A percentile compares a stretch with the other conserved stretches of the same genome.
These are phyloP conservation scores for Parazoanthus atlanticus DNA, from an alignment of 92 coral and sea anemone genomes.

Conservation along the genomic window DNA sequence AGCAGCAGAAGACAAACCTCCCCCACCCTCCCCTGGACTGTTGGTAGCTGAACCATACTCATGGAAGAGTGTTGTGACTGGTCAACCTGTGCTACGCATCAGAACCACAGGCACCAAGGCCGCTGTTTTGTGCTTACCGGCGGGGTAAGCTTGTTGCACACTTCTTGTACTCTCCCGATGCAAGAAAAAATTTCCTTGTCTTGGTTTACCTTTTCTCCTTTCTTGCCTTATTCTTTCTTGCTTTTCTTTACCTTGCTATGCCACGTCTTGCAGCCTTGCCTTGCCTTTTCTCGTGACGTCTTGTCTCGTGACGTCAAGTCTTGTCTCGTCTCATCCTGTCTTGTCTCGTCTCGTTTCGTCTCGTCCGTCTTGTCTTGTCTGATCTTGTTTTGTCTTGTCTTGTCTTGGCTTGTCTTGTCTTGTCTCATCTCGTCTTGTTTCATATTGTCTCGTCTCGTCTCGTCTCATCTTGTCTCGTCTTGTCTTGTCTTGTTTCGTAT, in stretches of 20 bases:
- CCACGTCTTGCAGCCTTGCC: not conserved
- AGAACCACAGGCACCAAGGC: slow-evolving; percentile 90
- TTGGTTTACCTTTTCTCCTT: too few species aligned
- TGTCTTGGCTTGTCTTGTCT: too few species aligned
- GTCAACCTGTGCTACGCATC: slow-evolving; percentile 94
- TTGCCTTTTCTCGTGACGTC: too few species aligned
- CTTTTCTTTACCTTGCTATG: not conserved
- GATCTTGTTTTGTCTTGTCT: too few species aligned
- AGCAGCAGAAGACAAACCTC: slow-evolving; percentile 71
- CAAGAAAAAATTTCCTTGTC: not conserved
- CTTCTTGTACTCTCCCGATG: not conserved
- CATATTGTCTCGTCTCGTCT: too few species aligned
- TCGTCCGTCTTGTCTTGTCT: too few species aligned
- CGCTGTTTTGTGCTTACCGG: slow-evolving; percentile 83
- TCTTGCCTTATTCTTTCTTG: not conserved
- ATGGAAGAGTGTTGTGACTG: slow-evolving; percentile 99
- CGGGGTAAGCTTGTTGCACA: slow-evolving; percentile 56
- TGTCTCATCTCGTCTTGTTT: too few species aligned
- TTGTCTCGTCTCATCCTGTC: too few species aligned
- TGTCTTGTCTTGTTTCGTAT: not conserved
- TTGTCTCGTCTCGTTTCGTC: too few species aligned
- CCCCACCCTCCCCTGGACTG: slow-evolving; percentile 81
- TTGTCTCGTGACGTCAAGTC: too few species aligned
- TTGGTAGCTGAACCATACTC: slow-evolving; percentile 99
- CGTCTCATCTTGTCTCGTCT: too few species aligned